Base-by-base conservation (phyloP, 2,888 invertebrate species). In the Drosophila ochracea region DNA sequence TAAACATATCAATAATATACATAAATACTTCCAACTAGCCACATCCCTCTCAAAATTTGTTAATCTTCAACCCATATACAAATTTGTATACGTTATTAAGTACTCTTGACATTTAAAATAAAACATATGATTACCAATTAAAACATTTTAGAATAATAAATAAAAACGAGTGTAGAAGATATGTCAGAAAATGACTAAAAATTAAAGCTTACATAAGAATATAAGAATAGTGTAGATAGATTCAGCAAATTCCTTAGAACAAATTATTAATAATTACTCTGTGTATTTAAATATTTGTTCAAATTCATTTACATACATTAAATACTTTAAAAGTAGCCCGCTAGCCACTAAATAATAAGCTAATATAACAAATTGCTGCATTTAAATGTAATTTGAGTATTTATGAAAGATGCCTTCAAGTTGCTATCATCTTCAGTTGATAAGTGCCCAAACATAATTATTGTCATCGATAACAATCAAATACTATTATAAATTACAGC, bases 381-480 rank as follows among this genome's bases (percentile, higher is more conserved):
- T 21, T 6, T 1, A 7, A 47, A 16, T 7, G n/a, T 41, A 35
- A 33, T 25, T 25, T 47, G 21, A 16, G 21, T 59, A 16, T 2
- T 5, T 25, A 9, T 25, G 2, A 47, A 25, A 25, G 16, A 25
- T 43, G 31, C 3, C n/a, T 33, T 37, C 39, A 41, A 43, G 30
- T n/a, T 49, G 25, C 19, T 25, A 19, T 28, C 16, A 30, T 25
- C 37, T 39, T 3, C 9, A 57, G 37, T 39, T 43, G 13, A 64
- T 47, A 50, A 49, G 35, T 43, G 43, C 1, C 31, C 6, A 37
- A 49, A 52, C 53, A 61, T 61, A 74, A 61, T 75, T 70, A 63
- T 57, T 49, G 63, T 50, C 71, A 75, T 67, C 61, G 60, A 71
- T 64, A 76, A 58, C 67, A 76, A 75, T 76, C 67, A 60, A 61